Conservation (phyloP, 1,140 invertebrate species). For the Glomeris maerens region DNA sequence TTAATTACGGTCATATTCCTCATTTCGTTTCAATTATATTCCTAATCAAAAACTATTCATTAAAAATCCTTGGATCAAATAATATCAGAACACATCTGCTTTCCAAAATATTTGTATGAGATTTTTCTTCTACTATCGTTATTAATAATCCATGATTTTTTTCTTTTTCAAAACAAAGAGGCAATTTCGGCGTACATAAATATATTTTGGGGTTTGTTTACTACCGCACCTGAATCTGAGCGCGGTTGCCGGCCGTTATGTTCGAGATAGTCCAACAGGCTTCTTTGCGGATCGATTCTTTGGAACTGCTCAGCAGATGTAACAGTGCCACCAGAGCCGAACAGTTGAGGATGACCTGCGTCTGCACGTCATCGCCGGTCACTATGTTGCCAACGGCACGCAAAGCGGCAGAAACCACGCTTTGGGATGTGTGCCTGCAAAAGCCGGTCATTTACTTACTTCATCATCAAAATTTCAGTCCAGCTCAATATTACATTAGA, state of each 20-base stretch:
- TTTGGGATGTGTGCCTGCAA: conserved; percentile 67
- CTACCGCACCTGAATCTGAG: conserved; percentile 74
- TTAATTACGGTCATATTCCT: no score
- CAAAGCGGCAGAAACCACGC: conserved; percentile 86
- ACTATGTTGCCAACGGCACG: conserved; percentile 95
- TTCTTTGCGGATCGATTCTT: conserved; percentile 85
- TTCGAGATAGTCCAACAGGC: conserved; percentile 98
- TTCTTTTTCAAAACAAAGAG: no score
- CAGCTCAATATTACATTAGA: conserved; percentile 71
- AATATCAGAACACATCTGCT: no score
- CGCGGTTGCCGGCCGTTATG: conserved; percentile 88
- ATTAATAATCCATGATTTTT: no score
- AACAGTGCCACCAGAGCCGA: conserved; percentile 71
- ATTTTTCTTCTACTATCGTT: no score
- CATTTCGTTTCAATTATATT: no score
- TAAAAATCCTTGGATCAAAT: no score
- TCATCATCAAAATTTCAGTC: no score
- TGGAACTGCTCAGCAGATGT: conserved; percentile 57
- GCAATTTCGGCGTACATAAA: no score
- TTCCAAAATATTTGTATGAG: no score
- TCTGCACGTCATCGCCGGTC: conserved; percentile 93
- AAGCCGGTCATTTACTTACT: conserved; percentile 16
- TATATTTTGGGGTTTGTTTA: no score
- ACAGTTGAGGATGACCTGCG: conserved; percentile 85
- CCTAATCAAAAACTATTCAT: no score